Percentiles rank a stretch among this genome's conserved stretches.
These are phyloP conservation scores for Caenorhabditis doughertyi DNA, from an alignment of 2,888 invertebrate species.

Conservation along the genomic window DNA sequence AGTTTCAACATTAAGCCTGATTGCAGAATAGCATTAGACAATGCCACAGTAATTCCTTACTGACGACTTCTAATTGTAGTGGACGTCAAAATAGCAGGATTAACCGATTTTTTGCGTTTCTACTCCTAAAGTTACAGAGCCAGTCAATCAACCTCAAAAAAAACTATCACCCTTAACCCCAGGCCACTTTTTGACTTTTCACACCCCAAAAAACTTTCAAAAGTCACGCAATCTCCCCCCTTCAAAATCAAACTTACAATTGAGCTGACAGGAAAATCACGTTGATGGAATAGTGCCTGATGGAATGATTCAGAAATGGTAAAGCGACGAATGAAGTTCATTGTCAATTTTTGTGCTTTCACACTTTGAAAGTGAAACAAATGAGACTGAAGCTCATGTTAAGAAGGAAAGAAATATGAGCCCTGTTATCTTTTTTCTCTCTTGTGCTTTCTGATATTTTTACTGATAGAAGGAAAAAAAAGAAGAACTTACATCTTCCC, in stretches of 20 bases:
- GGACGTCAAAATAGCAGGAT: too few species aligned
- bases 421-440: conserved; percentile 1
- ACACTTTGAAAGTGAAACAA: conserved; percentile 2
- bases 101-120: too few species aligned
- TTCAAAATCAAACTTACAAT: conserved; percentile 61
- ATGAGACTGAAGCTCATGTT: not conserved
- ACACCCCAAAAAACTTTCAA: too few species aligned
- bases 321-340: conserved; percentile 55
- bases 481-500: conserved; percentile 59
- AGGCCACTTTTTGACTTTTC: too few species aligned
- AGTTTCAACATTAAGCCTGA: too few species aligned
- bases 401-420: conserved; percentile 14
- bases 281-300: conserved; percentile 56
- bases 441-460: not conserved
- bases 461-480: not conserved
- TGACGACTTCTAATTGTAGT: too few species aligned
- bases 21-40: too few species aligned
- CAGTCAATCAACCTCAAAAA: too few species aligned
- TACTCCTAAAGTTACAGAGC: too few species aligned
- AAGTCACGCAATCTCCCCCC: too few species aligned
- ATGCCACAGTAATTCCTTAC: too few species aligned
- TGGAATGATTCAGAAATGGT: conserved; percentile 55
- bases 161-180: too few species aligned
- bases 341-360: conserved; percentile 36
- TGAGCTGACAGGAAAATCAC: conserved; percentile 46